Evolutionary conservation across 30 jellyfish, hydroid and myxozoan genomes (phyloP), one percentile per base, ranked within the genome.

Genomic region (Nemopilema nomurai): DNA sequence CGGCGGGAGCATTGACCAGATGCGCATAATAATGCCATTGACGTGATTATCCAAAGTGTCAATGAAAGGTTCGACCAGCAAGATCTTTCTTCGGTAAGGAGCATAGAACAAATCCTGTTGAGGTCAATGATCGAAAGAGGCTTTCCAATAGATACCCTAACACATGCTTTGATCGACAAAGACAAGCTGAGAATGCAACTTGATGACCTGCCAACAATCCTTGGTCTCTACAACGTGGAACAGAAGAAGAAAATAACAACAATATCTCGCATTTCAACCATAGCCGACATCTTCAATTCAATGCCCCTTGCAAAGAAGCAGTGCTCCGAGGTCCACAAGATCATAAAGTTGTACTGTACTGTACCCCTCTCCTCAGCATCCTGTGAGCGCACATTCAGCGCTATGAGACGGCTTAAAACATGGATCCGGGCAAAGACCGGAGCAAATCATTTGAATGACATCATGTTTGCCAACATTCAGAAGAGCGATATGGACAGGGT

Each of bases 321-420:
- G 77, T 69, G 79, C 86, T 52, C 81, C 18, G 80, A 82, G 52
- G 91, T 82, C 76, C 91, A 82, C 86, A 82, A 71, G 86, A 82
- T 82, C 32, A 82, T 82, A 9, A 72, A 84, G 53, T 26, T 84
- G 76, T 70, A 64, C 81, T 66, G 30, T 64, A 66, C 80, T 13
- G 81, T 79, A 32, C 73, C 81, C 52, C 81, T 79, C 81, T 65
- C 80, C 81, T 79, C 80, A 41, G 71, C 80, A 79, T 79, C 88
- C 76, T 74, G 94, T 76, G 83, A 76, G 88, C 83, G 83, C 71
- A 74, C 82, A 51, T 85, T 85, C 49, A 85, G 88, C 81, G 94
- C 89, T 81, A 85, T 85, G 94, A 62, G 83, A 16, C 85, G 94
- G 27, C 86, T 74, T 50, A 85, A 83, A 83, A 83, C 92, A 70